These are phyloP conservation scores for Schizotus pectinicornis DNA, from an alignment of 2,888 invertebrate genomes.

Conservation along the genomic window DNA sequence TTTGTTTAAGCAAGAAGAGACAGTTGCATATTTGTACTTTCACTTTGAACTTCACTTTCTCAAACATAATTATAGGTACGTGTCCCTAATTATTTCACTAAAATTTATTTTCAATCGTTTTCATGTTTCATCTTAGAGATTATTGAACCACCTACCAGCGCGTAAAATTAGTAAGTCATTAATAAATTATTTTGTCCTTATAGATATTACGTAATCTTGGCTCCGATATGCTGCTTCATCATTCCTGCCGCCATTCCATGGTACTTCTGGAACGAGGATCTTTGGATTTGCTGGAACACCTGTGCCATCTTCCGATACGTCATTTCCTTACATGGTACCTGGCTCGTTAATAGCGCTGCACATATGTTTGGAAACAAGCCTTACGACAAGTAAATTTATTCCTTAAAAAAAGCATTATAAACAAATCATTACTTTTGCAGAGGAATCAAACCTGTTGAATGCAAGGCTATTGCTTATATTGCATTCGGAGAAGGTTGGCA, in stretches of 20 bases:
- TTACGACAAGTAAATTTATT: slow-evolving; percentile 68
- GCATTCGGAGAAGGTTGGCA: slow-evolving; percentile 92
- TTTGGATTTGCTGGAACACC: slow-evolving; percentile 69
- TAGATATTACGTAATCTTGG: slow-evolving; percentile 73
- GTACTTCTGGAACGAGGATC: slow-evolving; percentile 76
- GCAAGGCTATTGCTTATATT: slow-evolving; percentile 66
- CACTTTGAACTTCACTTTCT: not conserved
- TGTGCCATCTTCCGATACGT: slow-evolving; percentile 79
- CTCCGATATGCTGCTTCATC: slow-evolving; percentile 77
- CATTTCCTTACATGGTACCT: slow-evolving; percentile 82
- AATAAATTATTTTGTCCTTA: slow-evolving; percentile 12
- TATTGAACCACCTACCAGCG: too few relatives aligned
- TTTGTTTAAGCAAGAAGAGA: not conserved
- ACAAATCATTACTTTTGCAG: slow-evolving; percentile 1
- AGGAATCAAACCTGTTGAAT: slow-evolving; percentile 14
- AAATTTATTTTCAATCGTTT: too few relatives aligned
- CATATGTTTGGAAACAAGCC: slow-evolving; percentile 81
- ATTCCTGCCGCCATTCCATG: slow-evolving; percentile 79
- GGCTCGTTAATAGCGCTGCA: slow-evolving; percentile 90
- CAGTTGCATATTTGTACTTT: not conserved
- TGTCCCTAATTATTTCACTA: too few relatives aligned
- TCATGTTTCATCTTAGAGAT: too few relatives aligned
- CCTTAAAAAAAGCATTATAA: not conserved
- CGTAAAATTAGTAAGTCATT: not conserved
- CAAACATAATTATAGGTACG: not conserved